Base-by-base conservation (phyloP, 2,797 vertebrate species). In the Otus scops region DNA sequence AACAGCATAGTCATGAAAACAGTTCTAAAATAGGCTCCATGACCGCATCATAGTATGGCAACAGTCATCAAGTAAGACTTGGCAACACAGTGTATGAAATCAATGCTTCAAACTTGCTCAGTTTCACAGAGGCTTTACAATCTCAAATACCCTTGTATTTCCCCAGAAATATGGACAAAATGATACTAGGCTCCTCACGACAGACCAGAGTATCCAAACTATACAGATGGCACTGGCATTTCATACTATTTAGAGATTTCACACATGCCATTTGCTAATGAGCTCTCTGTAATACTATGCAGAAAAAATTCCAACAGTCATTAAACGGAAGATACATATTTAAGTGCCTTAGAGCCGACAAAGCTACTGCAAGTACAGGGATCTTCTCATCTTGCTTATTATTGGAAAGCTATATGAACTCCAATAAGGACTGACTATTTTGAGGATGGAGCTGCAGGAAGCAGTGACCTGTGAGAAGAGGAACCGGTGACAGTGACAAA, bases 151-250 rank as follows among this genome's bases (percentile, higher is more conserved):
- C 47, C 54, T 75, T 19, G 1, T 24, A 53, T 54, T 88, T 61
- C 64, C 64, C 36, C 47, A 70, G 61, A 91, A 92, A 79, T 1
- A 68, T 0, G 9, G 85, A 48, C 32, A 88, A 36, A 93, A 78
- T 17, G 27, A 47, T 32, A 28, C 8, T 4, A 80, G 61, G 53
- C 50, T 83, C 32, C 57, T 90, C 92, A 85, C 1, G 8, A 70
- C 69, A 90, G 60, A 53, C 10, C 61, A 45, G 54, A 63, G 67
- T 2, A 85, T 50, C 89, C 92, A 89, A 88, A 71, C 36, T 18
- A 38, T 41, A 75, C 95, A 94, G 95, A 95, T 95, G 91, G 91
- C 89, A 32, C 85, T 76, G 92, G 95, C 87, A 90, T 89, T 88
- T 88, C 9, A 9, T 57, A 61, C 76, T 27, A 28, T 68, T 90